Base-by-base conservation (phyloP, 2,113 vertebrate species). In the Seriola dumerili region DNA sequence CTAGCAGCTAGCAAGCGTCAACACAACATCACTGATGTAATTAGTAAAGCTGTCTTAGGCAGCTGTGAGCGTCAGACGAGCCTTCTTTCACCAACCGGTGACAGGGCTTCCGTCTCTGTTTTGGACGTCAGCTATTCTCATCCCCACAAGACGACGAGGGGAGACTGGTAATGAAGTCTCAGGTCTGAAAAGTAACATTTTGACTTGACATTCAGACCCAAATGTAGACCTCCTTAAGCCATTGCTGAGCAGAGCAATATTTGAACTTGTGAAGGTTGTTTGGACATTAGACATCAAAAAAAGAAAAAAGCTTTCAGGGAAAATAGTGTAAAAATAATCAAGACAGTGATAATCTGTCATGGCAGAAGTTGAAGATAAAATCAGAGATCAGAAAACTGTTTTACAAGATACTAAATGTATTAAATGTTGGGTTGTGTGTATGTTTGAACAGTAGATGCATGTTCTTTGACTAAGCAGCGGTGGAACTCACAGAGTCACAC, bases 21-120 rank as follows among this genome's bases (percentile, higher is more conserved):
- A 4, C 62, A 73, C 17, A 21, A 32, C 75, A 66, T 67, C 2
- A 44, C 17, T 46, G 72, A 17, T 83, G 67, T 80, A 75, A 90
- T 87, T 67, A 85, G 72, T 12, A 13, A 85, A 68, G 62, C 69
- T 55, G 74, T 34, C 23, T 76, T 48, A 48, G 73, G 50, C 58
- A 67, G 81, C 81, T 69, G 71, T 40, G 78, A 76, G 57, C 7
- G 3, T 73, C 72, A 73, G 67, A 76, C 16, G 0, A 38, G 48
- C 36, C 29, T 72, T 38, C 75, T 66, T 17, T 34, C 25, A 67
- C n/a, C 67, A 36, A 64, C 46, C 38, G 11, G 52, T 8, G 72
- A 58, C 58, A 67, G 38, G 68, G 6, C 4, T 8, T 21, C 38
- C 2, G 10, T 44, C 42, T 72, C 46, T 59, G n/a, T 61, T 34